Evolutionary conservation across 2,797 vertebrate genomes (phyloP).

Genomic region (Lemur catta): DNA sequence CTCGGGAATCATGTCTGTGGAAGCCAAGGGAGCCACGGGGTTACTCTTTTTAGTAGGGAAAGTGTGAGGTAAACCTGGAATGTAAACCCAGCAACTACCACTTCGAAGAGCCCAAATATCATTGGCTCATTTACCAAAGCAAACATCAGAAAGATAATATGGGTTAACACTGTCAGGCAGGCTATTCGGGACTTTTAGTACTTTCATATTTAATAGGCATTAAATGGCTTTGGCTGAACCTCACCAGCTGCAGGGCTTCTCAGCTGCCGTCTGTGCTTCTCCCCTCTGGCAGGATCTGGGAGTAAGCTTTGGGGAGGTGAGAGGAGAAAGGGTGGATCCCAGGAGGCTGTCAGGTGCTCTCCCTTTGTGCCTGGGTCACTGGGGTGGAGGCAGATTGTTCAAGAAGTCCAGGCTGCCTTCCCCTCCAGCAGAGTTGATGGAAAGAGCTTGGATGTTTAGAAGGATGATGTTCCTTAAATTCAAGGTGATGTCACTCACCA

Average conservation of each 20-base stretch:
- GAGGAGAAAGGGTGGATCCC: neutral
- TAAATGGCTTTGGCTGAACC: neutral
- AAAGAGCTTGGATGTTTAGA: neutral
- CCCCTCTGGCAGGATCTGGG: neutral
- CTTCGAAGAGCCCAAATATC: neutral
- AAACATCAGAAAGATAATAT: neutral
- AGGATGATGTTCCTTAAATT: neutral
- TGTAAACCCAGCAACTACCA: neutral
- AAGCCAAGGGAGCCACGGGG: neutral
- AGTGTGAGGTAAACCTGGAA: neutral
- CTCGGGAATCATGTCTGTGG: too few relatives aligned
- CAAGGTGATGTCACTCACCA: neutral
- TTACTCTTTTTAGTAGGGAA: neutral
- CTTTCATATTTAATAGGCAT: neutral
- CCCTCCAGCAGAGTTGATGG: neutral
- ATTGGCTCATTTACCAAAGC: neutral
- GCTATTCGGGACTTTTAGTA: neutral
- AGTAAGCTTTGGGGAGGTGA: neutral
- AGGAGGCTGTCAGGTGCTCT: neutral
- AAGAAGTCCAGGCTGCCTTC: neutral
- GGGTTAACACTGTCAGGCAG: neutral
- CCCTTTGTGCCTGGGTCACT: neutral
- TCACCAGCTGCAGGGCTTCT: neutral
- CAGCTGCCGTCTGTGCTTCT: neutral
- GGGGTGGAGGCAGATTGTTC: neutral